These are phyloP conservation scores for Philopotamus ludificatus DNA, from an alignment of 1,140 invertebrate species.

Conservation along the genomic window DNA sequence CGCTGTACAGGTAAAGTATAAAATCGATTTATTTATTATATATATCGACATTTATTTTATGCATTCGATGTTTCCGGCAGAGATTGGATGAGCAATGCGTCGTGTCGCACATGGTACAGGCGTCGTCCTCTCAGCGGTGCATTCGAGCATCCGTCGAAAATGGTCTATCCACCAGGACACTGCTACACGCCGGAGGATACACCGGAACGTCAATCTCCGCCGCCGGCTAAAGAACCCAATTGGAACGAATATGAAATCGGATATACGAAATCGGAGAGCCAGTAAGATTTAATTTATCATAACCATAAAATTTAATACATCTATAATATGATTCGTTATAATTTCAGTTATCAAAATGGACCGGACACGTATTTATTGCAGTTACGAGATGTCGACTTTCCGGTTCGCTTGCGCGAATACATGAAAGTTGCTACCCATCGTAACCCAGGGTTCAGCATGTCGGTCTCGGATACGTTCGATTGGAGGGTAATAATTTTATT, in stretches of 20 bases:
- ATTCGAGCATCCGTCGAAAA: conserved; percentile 86
- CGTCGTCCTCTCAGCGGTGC: conserved; percentile 76
- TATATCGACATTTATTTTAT: conserved; percentile 4
- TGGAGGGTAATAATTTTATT: conserved; percentile 64
- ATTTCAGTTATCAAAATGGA: conserved; percentile 85
- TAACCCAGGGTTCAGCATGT: conserved; percentile 65
- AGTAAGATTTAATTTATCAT: conserved; percentile 60
- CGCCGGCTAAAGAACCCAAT: conserved; percentile 63
- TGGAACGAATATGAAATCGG: conserved; percentile 80
- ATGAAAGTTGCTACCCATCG: conserved; percentile 84
- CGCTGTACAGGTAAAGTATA: conserved; percentile 62
- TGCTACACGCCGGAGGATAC: conserved; percentile 72
- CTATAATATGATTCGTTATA: background rate
- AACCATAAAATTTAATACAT: background rate
- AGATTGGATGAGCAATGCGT: conserved; percentile 86
- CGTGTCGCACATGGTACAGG: conserved; percentile 82
- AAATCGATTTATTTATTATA: background rate
- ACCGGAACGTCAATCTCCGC: conserved; percentile 58
- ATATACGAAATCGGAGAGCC: conserved; percentile 78
- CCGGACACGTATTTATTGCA: conserved; percentile 95
- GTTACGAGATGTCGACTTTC: conserved; percentile 88
- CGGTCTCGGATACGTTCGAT: conserved; percentile 68
- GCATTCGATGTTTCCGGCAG: too few species aligned
- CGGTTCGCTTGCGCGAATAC: conserved; percentile 84
- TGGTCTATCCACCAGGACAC: conserved; percentile 89